These are phyloP conservation scores for Pangasius krempfi DNA, from an alignment of 2,797 vertebrate genomes.

Conservation along the genomic window DNA sequence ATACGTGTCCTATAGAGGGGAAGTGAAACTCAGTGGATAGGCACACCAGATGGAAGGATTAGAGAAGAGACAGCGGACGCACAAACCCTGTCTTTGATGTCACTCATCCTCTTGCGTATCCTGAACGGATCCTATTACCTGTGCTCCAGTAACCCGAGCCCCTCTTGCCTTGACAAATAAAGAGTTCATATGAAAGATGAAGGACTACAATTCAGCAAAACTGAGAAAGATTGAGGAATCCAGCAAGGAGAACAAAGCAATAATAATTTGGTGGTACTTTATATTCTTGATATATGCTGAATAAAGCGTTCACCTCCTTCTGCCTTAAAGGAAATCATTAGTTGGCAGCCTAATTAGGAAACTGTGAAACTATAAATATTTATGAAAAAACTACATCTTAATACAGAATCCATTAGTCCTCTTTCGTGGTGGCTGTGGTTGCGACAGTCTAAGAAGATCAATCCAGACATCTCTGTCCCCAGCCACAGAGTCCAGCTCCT, in stretches of 20 bases:
- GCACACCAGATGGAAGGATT: conserved; percentile 18
- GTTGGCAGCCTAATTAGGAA: background rate
- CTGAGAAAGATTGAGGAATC: background rate
- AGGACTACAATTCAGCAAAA: conserved; percentile 9
- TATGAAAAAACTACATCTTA: background rate
- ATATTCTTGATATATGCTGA: background rate
- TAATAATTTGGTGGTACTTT: background rate
- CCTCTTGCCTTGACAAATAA: conserved; percentile 12
- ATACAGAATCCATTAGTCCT: background rate
- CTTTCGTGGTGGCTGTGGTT: background rate
- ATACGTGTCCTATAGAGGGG: background rate
- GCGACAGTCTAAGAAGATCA: background rate
- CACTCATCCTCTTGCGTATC: background rate
- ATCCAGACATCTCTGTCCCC: background rate
- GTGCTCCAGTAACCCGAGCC: background rate
- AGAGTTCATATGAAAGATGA: background rate
- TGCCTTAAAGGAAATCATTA: background rate
- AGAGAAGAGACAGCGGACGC: conserved; percentile 1
- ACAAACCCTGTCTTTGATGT: conserved; percentile 16
- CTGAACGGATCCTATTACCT: conserved; percentile 13
- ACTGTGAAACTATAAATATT: background rate
- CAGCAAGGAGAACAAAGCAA: background rate
- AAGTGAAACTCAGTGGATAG: background rate
- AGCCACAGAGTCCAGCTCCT: background rate
- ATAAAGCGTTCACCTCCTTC: background rate